Conservation (phyloP, 1,140 invertebrate species). For the Mylabris phalerata region DNA sequence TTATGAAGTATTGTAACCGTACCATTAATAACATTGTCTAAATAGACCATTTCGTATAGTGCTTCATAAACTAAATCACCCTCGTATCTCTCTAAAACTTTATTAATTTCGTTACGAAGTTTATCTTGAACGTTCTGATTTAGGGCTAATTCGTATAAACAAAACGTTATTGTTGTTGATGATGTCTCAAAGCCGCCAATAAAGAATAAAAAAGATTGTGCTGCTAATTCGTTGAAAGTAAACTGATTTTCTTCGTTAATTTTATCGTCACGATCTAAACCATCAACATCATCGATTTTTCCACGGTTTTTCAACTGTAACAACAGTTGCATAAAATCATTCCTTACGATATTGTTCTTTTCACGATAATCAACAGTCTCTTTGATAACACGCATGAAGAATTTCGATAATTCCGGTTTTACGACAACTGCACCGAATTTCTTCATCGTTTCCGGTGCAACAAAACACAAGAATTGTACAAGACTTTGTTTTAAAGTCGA, state of each 20-base stretch:
- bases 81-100: conserved; percentile 24
- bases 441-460: background rate
- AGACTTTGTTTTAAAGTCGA: background rate
- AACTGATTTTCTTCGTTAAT: too few relatives aligned
- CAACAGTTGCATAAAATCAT: conserved; percentile 51
- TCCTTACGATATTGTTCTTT: conserved; percentile 40
- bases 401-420: conserved; percentile 34
- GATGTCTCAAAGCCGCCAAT: conserved; percentile 56
- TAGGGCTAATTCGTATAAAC: conserved; percentile 48
- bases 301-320: conserved; percentile 37
- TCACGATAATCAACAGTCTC: conserved; percentile 32
- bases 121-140: conserved; percentile 49
- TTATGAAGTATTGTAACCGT: background rate
- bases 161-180: conserved; percentile 48
- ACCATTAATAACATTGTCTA: conserved; percentile 38
- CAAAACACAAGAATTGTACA: background rate
- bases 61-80: conserved; percentile 32
- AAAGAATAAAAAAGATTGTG: conserved; percentile 49
- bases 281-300: background rate
- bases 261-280: too few relatives aligned
- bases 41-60: conserved; percentile 15
- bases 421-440: background rate
- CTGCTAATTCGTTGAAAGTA: conserved; percentile 9
- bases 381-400: conserved; percentile 43
- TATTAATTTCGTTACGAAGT: conserved; percentile 46